Evolutionary conservation across 64 coral and sea anemone species (phyloP), one percentile per base, ranked within the genome.

Genomic region (Dendronephthya gigantea): DNA sequence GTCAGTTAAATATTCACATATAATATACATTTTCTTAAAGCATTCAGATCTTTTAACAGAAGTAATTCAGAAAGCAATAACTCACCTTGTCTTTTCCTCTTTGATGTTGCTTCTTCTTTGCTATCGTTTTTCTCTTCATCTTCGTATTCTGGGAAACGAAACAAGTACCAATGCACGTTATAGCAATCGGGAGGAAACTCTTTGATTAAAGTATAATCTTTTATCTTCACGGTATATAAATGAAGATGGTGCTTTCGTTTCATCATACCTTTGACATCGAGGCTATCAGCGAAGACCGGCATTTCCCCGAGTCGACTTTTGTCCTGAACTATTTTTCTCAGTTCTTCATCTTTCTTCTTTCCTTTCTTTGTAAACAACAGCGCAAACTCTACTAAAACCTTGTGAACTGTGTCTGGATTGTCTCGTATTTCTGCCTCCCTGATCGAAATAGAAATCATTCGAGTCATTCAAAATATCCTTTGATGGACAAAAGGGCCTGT

Each of bases 341-440:
- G 15, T 38, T 50, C 75, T 28, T 90, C 25, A 36, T 84, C 59
- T 35, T 51, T 72, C 49, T 85, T 69, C 17, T 85, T 85, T 0
- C 56, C 88, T 35, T 69, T 30, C 23, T 90, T 84, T 0, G 31
- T 75, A 29, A 90, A 90, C 12, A 59, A 70, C 56, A 90, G 51
- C 7, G 88, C 88, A 41, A 90, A 90, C 31, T 84, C 81, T 27
- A 84, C 88, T 15, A 90, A 40, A 8, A 85, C 88, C 50, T 90
- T 90, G 36, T 83, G 83, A 3, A 90, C 14, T 13, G 82, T 85
- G 13, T 48, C 68, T 39, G 88, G 88, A 40, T 90, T 85, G 36
- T 85, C 83, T 38, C 84, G 83, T 17, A 85, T 68, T 6, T 55
- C 2, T 0, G 83, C 88, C 49, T 90, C 88, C 41, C 88, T 90